A percentile compares a stretch with the other conserved stretches of the same genome.
These are phyloP conservation scores for Lochmaea capreae DNA, from an alignment of 2,888 invertebrate species.

Conservation along the genomic window DNA sequence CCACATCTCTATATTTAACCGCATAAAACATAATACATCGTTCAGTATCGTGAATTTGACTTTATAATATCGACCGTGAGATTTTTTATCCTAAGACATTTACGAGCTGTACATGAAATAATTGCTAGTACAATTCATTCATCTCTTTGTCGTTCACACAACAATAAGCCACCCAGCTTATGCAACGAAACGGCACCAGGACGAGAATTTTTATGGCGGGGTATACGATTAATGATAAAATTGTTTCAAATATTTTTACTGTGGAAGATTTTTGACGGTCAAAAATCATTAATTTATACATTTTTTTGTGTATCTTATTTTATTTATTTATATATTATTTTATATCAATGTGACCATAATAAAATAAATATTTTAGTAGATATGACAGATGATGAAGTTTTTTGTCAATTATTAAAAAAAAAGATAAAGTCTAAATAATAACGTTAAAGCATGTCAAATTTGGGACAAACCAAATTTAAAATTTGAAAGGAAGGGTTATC, in stretches of 20 bases:
- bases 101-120: constrained; percentile 21
- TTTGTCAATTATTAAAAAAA: no score
- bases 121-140: constrained; percentile 25
- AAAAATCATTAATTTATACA: no score
- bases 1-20: background rate
- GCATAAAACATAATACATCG: background rate
- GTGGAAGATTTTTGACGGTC: no score
- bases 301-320: no score
- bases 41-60: constrained; percentile 23
- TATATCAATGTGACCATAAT: no score
- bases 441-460: no score
- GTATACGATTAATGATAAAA: background rate
- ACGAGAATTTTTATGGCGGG: background rate
- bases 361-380: no score
- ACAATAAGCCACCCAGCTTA: constrained; percentile 13
- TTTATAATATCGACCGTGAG: constrained; percentile 26
- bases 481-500: no score
- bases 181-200: constrained; percentile 1
- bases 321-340: no score
- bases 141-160: constrained; percentile 17
- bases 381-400: no score
- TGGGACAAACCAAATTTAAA: no score
- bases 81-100: constrained; percentile 21
- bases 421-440: no score
- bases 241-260: background rate